Conservation (phyloP, 2,113 vertebrate genomes). For the Anas platyrhynchos region DNA sequence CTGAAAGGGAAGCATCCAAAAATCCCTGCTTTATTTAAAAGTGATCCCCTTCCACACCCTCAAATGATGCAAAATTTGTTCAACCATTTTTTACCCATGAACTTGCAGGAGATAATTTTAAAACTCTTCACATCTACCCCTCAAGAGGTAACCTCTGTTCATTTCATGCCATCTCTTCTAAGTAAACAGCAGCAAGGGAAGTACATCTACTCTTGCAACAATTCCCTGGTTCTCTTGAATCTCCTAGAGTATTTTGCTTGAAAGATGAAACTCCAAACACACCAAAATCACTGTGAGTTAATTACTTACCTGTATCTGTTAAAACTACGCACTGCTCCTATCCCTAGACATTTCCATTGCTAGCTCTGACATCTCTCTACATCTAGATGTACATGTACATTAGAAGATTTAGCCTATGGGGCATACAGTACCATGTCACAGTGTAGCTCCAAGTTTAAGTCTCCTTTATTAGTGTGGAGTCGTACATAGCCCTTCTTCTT, state of each 20-base stretch:
- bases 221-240: not conserved
- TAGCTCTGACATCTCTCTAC: not conserved
- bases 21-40: not conserved
- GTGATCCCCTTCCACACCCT: not conserved
- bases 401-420: not conserved
- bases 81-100: not conserved
- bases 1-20: not conserved
- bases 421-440: slow-evolving; percentile 88
- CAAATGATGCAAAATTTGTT: not conserved
- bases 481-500: slow-evolving; percentile 97
- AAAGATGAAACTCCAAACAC: not conserved
- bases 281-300: not conserved
- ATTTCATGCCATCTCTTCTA: not conserved
- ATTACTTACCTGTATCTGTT: not conserved
- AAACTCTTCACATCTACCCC: not conserved
- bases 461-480: slow-evolving; percentile 92
- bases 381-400: not conserved
- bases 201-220: not conserved
- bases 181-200: not conserved
- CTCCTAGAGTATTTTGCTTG: not conserved
- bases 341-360: not conserved
- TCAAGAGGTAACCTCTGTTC: not conserved
- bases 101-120: not conserved
- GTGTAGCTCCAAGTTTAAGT: slow-evolving; percentile 93
- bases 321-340: not conserved